These are phyloP conservation scores for Mythimna impura DNA, from an alignment of 2,888 invertebrate genomes.

Conservation along the genomic window DNA sequence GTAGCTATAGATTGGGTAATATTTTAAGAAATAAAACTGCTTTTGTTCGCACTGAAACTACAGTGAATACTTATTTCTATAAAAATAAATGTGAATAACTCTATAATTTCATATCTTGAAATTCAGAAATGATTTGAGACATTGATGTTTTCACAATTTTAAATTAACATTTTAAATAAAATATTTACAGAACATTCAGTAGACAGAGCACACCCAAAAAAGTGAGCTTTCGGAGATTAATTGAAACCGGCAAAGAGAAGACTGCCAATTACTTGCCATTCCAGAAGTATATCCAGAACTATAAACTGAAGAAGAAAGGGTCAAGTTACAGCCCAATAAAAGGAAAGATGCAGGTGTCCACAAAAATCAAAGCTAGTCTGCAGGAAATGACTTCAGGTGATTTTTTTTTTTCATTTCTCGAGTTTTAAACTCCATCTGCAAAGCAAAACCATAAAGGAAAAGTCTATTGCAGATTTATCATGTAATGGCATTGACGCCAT, in stretches of 20 bases:
- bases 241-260: constrained; percentile 86
- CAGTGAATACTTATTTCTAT: constrained; percentile 16
- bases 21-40: constrained; percentile 3
- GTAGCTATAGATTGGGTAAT: constrained; percentile 14
- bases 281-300: constrained; percentile 85
- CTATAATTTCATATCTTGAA: neutral
- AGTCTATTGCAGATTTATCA: too few relatives aligned
- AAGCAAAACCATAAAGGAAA: neutral
- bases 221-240: constrained; percentile 85
- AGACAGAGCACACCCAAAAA: constrained; percentile 87
- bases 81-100: constrained; percentile 17
- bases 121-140: neutral
- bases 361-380: constrained; percentile 79
- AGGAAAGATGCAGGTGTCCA: constrained; percentile 80
- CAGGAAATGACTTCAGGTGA: constrained; percentile 84
- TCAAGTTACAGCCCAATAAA: constrained; percentile 83
- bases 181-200: constrained; percentile 77
- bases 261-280: constrained; percentile 92
- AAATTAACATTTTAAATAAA: neutral
- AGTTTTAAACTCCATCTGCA: neutral
- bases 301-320: constrained; percentile 83
- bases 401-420: too few relatives aligned
- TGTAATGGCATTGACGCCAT: too few relatives aligned
- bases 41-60: neutral
- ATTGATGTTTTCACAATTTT: constrained; percentile 2